Conservation (phyloP, 2,888 invertebrate species). For the Carterocephalus palaemon region DNA sequence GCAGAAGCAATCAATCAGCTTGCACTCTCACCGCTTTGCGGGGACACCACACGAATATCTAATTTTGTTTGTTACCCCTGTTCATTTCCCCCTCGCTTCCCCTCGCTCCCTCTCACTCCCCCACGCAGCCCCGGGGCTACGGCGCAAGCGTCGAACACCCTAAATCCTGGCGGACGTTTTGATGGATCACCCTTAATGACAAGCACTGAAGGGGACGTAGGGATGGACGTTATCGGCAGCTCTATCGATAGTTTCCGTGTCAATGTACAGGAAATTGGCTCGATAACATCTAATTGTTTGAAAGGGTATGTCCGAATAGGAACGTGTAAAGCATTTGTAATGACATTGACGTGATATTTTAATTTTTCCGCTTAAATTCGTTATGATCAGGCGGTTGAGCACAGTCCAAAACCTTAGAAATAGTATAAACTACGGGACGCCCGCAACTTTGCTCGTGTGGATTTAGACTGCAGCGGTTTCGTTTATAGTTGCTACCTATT, state of each 20-base stretch:
- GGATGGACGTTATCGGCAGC: slow-evolving; percentile 43
- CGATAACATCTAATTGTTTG: slow-evolving; percentile 47
- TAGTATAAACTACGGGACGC: no score
- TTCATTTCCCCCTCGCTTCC: no score
- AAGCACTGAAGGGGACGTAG: slow-evolving; percentile 68
- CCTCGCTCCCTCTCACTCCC: slow-evolving; percentile 37
- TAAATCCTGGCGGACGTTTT: slow-evolving; percentile 77
- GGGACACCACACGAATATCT: slow-evolving; percentile 76
- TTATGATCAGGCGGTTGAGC: no score
- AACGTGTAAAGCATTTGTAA: not conserved
- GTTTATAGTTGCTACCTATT: no score
- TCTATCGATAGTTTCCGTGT: slow-evolving; percentile 29
- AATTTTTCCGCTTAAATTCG: no score
- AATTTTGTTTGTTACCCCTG: slow-evolving; percentile 70
- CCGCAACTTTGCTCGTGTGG: no score
- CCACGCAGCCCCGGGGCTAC: slow-evolving; percentile 34
- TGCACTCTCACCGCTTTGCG: slow-evolving; percentile 64
- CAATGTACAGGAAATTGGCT: slow-evolving; percentile 43
- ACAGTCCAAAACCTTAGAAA: no score
- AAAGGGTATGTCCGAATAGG: not conserved
- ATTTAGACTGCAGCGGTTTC: no score
- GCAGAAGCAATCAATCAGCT: slow-evolving; percentile 70
- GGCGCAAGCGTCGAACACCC: slow-evolving; percentile 72
- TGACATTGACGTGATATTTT: not conserved
- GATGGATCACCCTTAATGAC: slow-evolving; percentile 80